Base-by-base conservation (phyloP, 2,797 vertebrate genomes). In the Thunnus albacares region DNA sequence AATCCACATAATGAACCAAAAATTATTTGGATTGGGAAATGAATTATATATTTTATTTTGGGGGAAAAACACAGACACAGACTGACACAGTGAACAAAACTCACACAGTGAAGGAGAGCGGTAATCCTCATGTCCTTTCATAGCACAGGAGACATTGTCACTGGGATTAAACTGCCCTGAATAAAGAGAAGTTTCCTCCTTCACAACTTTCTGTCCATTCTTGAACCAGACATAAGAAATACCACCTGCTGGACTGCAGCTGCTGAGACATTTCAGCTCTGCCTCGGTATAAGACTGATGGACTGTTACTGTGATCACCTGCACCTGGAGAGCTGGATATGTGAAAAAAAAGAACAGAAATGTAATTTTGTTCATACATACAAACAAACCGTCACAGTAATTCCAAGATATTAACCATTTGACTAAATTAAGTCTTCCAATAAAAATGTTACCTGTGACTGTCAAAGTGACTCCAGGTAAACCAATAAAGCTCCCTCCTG, bases 361-460 rank as follows among this genome's bases (percentile, higher is more conserved):
- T 6, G 5, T 55, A 5, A 45, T 22, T n/a, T 41, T 28, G 41
- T 12, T 43, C 11, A 12, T 41, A 43, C 3, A 43, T 12, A 11
- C 41, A 45, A 17, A 26, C 22, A 30, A 30, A 30, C 28, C 28
- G 3, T 30, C 28, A 30, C 28, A 30, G 28, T 30, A 5, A 30
- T 30, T 30, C 28, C 28, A 5, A 30, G 28, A 30, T 30, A 30
- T 30, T 30, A 30, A 30, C 28, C 3, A 30, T 30, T 30, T 30
- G 28, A 30, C 13, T 14, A 38, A 20, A 6, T 43, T 3, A 30
- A 30, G 3, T 13, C 9, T 4, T 55, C 17, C 6, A 15, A 10
- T 51, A 9, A 60, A 59, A 41, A 7, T n/a, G 4, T 59, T 79
- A 90, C 88, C 86, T 85, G 56, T 59, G 26, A 88, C 82, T 11